Evolutionary conservation across 1,140 invertebrate genomes (phyloP).

Genomic region (Heliothis virescens): DNA sequence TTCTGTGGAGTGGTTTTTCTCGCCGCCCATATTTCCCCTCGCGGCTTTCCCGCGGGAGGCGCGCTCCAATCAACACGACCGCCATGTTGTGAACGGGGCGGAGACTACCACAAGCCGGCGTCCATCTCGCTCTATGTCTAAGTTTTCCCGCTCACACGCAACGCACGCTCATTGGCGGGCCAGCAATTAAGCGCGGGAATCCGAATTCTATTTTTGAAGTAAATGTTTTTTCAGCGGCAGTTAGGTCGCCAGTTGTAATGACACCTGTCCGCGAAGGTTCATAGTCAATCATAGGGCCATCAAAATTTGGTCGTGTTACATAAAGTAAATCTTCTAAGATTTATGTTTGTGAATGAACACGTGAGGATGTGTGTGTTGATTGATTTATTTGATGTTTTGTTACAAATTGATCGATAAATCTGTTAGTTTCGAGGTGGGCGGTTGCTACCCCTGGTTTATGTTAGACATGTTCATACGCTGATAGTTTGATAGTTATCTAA

Average conservation of each 20-base stretch:
- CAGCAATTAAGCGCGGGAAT: constrained; percentile 85
- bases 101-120: constrained; percentile 60
- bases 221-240: constrained; percentile 82
- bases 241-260: constrained; percentile 65
- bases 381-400: constrained; percentile 75
- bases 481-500: constrained; percentile 46
- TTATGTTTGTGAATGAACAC: constrained; percentile 82
- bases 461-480: constrained; percentile 36
- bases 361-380: constrained; percentile 70
- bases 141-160: constrained; percentile 70
- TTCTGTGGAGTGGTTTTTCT: constrained; percentile 33
- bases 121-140: constrained; percentile 62
- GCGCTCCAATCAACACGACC: constrained; percentile 79
- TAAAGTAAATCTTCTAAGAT: constrained; percentile 77
- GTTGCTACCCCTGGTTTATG: constrained; percentile 51
- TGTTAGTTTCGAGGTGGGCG: constrained; percentile 50
- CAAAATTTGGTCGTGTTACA: constrained; percentile 64
- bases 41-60: constrained; percentile 76
- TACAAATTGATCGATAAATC: constrained; percentile 54
- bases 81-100: constrained; percentile 84
- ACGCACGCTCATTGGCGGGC: constrained; percentile 78
- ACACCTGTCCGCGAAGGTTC: constrained; percentile 66
- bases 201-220: constrained; percentile 85
- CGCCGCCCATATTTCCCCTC: constrained; percentile 68
- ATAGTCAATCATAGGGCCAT: constrained; percentile 54